Evolutionary conservation across 2,797 vertebrate species (phyloP).

Genomic region (Silurus lanzhouensis): DNA sequence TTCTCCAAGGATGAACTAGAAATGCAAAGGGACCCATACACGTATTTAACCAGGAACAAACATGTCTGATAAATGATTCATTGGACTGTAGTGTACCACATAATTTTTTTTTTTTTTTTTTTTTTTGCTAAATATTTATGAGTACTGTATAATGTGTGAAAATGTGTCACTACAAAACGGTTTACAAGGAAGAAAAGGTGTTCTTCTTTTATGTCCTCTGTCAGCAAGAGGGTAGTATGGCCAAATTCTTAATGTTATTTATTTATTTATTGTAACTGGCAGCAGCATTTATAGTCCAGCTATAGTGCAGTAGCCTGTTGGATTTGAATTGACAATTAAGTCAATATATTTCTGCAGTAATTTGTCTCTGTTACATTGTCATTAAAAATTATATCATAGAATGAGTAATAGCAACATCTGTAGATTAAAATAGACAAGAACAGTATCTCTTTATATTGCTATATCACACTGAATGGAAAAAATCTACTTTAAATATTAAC

Average conservation of each 20-base stretch:
- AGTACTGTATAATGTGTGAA: not conserved
- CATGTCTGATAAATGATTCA: not conserved
- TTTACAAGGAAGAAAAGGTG: not conserved
- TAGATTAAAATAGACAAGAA: not conserved
- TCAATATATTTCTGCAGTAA: not conserved
- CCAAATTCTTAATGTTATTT: not conserved
- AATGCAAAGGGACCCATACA: not conserved
- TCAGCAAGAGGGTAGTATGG: not conserved
- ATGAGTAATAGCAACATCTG: no score
- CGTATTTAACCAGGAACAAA: not conserved
- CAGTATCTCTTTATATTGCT: not conserved
- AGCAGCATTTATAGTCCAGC: not conserved
- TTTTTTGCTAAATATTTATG: not conserved
- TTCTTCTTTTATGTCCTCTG: not conserved
- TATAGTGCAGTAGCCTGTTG: not conserved
- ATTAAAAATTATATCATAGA: not conserved
- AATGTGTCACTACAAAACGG: not conserved
- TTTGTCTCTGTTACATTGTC: not conserved
- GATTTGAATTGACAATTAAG: not conserved
- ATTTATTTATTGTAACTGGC: not conserved
- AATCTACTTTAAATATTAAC: not conserved
- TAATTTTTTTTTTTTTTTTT: not conserved
- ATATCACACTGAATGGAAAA: not conserved
- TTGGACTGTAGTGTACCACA: not conserved
- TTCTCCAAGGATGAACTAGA: not conserved